A percentile compares a stretch with the other conserved stretches of the same genome.
Evolutionary conservation across 2,797 vertebrate genomes (phyloP).

Genomic region (Peromyscus eremicus): DNA sequence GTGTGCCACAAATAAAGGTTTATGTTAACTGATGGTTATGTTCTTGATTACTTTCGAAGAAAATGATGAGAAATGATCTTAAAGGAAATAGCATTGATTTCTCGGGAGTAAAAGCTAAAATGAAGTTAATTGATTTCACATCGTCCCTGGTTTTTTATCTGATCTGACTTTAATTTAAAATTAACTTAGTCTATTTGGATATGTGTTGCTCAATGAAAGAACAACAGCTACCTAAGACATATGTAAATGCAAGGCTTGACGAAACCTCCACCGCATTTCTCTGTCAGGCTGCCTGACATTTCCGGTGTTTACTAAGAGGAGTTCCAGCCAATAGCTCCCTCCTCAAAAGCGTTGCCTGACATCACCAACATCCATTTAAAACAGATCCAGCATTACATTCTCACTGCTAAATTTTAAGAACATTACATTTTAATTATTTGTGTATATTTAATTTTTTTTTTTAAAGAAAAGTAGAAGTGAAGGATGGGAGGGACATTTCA

Average conservation of each 20-base stretch:
- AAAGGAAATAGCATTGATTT: slow-evolving; percentile 61
- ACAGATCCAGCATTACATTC: not conserved
- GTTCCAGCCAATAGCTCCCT: not conserved
- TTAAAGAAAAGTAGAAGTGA: not conserved
- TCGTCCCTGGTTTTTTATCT: slow-evolving; percentile 70
- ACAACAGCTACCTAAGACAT: slow-evolving; percentile 45
- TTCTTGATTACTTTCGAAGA: slow-evolving; percentile 60
- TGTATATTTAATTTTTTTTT: slow-evolving; percentile 28
- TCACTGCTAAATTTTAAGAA: slow-evolving; percentile 9
- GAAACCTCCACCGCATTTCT: not conserved
- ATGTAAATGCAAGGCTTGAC: slow-evolving; percentile 31
- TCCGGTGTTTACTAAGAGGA: not conserved
- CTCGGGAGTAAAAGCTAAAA: slow-evolving; percentile 67
- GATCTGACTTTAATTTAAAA: slow-evolving; percentile 76
- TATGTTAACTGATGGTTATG: not conserved
- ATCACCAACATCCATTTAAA: not conserved
- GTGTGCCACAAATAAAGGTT: slow-evolving; percentile 15
- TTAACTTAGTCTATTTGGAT: slow-evolving; percentile 60
- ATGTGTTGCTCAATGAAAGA: slow-evolving; percentile 45
- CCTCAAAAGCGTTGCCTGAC: not conserved
- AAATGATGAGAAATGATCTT: slow-evolving; percentile 69
- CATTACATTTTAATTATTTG: not conserved
- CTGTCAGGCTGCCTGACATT: not conserved
- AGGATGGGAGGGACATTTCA: not conserved
- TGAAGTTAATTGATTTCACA: slow-evolving; percentile 73